Evolutionary conservation across 2,888 invertebrate genomes (phyloP).

Genomic region (Lepidonotus clava): DNA sequence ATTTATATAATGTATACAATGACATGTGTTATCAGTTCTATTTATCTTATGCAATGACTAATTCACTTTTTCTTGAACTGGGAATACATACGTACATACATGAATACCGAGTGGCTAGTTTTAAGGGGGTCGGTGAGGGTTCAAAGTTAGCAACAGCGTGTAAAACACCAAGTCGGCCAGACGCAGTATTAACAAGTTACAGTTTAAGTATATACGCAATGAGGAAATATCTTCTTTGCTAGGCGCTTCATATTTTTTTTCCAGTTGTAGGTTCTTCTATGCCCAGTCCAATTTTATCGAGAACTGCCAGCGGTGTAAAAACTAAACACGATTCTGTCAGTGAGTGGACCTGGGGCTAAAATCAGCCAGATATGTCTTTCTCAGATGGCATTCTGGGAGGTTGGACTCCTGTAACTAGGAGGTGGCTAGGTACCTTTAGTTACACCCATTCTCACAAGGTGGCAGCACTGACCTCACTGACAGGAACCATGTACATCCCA

Average conservation of each 20-base stretch:
- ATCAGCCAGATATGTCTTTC: not conserved
- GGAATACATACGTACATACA: constrained; percentile 48
- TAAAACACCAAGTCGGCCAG: not conserved
- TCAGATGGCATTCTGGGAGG: not conserved
- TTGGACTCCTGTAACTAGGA: not conserved
- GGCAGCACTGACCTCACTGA: not conserved
- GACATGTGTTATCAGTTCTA: constrained; percentile 23
- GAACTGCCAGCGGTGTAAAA: not conserved
- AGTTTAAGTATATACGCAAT: constrained; percentile 13
- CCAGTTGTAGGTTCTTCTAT: no score
- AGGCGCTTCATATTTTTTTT: no score
- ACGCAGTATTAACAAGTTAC: not conserved
- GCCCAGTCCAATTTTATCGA: no score
- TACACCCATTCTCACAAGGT: not conserved
- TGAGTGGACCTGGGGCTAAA: not conserved
- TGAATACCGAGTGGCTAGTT: constrained; percentile 5
- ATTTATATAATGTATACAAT: constrained; percentile 31
- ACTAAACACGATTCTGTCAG: not conserved
- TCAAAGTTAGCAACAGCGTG: not conserved
- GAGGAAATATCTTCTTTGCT: not conserved
- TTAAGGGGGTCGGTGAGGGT: not conserved
- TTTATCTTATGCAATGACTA: constrained; percentile 11
- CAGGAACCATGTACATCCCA: not conserved
- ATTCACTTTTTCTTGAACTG: constrained; percentile 7
- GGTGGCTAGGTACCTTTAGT: not conserved